Evolutionary conservation across 2,113 vertebrate species (phyloP).

Genomic region (Ranitomeya imitator): DNA sequence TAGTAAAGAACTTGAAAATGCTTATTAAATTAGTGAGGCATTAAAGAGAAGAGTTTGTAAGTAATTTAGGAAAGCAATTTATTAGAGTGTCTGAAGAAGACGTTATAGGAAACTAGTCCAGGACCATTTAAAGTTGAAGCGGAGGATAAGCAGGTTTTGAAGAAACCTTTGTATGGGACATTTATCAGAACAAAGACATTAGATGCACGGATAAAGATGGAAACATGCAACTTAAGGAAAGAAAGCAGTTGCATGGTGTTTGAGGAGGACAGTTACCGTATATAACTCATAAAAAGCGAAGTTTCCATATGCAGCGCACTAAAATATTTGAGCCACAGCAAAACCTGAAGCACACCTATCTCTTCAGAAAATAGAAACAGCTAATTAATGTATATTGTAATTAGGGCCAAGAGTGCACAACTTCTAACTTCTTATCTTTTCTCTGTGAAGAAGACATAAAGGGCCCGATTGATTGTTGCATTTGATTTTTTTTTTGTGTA

Average conservation of each 20-base stretch:
- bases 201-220: not conserved
- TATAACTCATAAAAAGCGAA: not conserved
- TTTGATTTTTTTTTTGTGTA: no score
- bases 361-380: no score
- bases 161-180: not conserved
- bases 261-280: not conserved
- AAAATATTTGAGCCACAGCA: no score
- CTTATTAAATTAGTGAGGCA: constrained; percentile 25
- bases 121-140: not conserved
- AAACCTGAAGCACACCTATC: no score
- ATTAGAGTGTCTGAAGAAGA: constrained; percentile 13
- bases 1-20: constrained; percentile 21
- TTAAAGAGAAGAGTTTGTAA: constrained; percentile 22
- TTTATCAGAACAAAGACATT: not conserved
- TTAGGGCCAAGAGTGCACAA: no score
- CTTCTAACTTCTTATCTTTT: no score
- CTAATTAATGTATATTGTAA: no score
- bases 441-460: no score
- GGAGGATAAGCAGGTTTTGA: not conserved
- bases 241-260: not conserved
- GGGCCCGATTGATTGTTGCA: no score
- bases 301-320: not conserved
- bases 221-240: not conserved
- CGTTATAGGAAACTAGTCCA: constrained; percentile 2
- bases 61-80: constrained; percentile 42